Conservation (phyloP, 2,888 invertebrate species). For the Operophtera brumata region DNA sequence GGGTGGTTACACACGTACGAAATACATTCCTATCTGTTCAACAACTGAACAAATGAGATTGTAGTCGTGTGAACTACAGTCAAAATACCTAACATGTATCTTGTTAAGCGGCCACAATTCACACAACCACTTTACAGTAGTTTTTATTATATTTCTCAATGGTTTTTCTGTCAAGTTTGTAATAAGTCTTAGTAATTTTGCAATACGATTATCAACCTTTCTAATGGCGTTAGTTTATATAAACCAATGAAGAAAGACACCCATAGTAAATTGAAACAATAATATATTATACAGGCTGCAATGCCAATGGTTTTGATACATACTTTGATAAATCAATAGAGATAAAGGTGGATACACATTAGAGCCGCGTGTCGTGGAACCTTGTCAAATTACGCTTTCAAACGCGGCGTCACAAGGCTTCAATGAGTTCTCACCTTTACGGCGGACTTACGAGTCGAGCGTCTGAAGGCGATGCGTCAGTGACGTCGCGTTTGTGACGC, state of each 20-base stretch:
- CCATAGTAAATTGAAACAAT: neutral
- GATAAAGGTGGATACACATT: neutral
- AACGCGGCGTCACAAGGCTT: neutral
- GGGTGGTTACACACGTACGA: neutral
- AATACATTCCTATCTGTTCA: too few species aligned
- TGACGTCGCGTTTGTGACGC: too few species aligned
- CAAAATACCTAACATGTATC: too few species aligned
- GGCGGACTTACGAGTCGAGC: too few species aligned
- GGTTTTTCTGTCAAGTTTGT: neutral
- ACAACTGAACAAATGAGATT: neutral
- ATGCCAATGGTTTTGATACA: slow-evolving; percentile 7
- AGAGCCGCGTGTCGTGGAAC: neutral
- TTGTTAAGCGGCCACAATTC: too few species aligned
- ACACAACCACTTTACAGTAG: too few species aligned
- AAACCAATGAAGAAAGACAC: neutral
- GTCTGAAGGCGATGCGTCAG: too few species aligned
- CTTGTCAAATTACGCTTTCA: neutral
- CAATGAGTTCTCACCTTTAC: neutral
- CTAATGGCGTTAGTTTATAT: neutral
- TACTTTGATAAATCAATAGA: slow-evolving; percentile 5
- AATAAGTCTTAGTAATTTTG: neutral
- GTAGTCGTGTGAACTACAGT: neutral
- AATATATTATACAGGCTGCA: neutral
- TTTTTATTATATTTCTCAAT: neutral
- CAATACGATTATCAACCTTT: neutral